These are phyloP conservation scores for Nyctibius bracteatus DNA, from an alignment of 2,113 vertebrate genomes.

Conservation along the genomic window DNA sequence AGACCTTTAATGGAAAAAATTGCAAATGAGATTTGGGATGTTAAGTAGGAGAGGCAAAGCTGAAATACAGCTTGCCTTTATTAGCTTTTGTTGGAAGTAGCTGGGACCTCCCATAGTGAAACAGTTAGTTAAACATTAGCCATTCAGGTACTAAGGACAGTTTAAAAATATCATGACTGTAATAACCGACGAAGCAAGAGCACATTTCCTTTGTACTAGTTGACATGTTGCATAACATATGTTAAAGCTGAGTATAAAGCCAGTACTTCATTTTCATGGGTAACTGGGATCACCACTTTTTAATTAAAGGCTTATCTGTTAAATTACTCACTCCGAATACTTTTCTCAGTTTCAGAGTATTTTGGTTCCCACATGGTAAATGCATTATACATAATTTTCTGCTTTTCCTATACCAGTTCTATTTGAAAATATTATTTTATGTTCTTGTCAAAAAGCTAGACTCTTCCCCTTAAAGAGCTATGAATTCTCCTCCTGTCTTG, in stretches of 20 bases:
- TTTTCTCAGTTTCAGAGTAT: constrained; percentile 20
- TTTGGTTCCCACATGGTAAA: not conserved
- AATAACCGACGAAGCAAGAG: constrained; percentile 19
- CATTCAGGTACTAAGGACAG: not conserved
- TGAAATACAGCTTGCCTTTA: not conserved
- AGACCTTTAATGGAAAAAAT: not conserved
- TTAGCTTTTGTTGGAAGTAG: not conserved
- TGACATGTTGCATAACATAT: constrained; percentile 31
- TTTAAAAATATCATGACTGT: constrained; percentile 39
- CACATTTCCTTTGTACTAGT: not conserved
- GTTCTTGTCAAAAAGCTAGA: not conserved
- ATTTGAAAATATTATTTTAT: not conserved
- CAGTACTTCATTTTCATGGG: constrained; percentile 10
- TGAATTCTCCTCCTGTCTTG: not conserved
- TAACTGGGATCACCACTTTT: constrained; percentile 40
- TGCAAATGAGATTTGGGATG: not conserved
- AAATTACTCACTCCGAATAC: constrained; percentile 7
- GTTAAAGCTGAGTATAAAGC: not conserved
- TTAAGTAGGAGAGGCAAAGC: not conserved
- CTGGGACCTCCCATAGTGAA: not conserved
- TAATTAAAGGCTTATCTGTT: constrained; percentile 61
- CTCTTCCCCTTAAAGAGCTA: not conserved
- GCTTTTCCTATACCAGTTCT: not conserved
- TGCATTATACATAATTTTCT: not conserved
- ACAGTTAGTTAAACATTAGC: constrained; percentile 41